These are phyloP conservation scores for Mongoloraphidia duomilia DNA, from an alignment of 2,888 invertebrate genomes.

Conservation along the genomic window DNA sequence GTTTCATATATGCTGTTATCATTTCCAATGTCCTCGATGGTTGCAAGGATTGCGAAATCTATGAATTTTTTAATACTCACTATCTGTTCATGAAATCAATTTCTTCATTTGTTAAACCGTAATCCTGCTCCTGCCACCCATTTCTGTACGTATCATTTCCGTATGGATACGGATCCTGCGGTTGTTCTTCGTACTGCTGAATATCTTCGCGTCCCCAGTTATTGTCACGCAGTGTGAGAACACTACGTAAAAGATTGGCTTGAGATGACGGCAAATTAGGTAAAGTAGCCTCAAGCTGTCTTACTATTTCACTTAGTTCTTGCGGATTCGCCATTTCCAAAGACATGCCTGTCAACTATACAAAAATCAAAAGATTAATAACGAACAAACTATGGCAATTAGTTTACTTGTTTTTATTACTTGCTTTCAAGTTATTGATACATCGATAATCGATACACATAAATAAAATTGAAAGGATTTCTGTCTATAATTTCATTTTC, in stretches of 20 bases:
- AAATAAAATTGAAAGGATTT: too few species aligned
- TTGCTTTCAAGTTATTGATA: too few species aligned
- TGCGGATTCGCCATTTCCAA: conserved; percentile 22
- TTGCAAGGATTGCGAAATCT: too few species aligned
- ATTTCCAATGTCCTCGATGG: too few species aligned
- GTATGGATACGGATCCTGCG: conserved; percentile 1
- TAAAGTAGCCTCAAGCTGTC: conserved; percentile 18
- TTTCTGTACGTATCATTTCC: neutral
- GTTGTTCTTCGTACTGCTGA: conserved; percentile 6
- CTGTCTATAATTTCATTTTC: too few species aligned
- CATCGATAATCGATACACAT: too few species aligned
- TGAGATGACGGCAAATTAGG: conserved; percentile 20
- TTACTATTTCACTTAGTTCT: conserved; percentile 23
- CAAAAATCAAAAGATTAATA: conserved; percentile 9
- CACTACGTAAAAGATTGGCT: conserved; percentile 23
- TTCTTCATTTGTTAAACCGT: too few species aligned
- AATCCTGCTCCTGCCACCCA: too few species aligned
- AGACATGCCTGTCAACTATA: conserved; percentile 26
- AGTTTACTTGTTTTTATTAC: conserved; percentile 2
- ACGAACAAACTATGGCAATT: neutral
- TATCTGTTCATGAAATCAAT: too few species aligned
- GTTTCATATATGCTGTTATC: too few species aligned
- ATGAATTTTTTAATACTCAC: too few species aligned
- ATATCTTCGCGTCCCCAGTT: conserved; percentile 23
- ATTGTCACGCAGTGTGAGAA: conserved; percentile 22